Evolutionary conservation across 2,113 vertebrate species (phyloP), one percentile per base, ranked within the genome.

Genomic region (Nothoprocta pentlandii): DNA sequence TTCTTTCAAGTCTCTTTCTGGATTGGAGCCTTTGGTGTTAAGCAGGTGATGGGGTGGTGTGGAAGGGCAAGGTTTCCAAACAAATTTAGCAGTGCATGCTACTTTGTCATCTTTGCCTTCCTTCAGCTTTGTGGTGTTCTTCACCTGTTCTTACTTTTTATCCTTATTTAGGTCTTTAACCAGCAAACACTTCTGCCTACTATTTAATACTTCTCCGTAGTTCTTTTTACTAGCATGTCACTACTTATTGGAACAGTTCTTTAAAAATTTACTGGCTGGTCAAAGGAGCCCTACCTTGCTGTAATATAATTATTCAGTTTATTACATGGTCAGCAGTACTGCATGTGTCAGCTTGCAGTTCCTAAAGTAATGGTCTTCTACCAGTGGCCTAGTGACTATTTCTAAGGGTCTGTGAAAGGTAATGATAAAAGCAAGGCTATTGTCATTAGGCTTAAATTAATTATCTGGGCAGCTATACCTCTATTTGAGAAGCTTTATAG

Each of bases 381-480:
- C 86, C 86, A 92, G 20, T 76, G 86, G 83, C 39, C 89, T 42
- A 64, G 58, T 34, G 74, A 76, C 83, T 89, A 7, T 73, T 86
- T 96, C 77, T 89, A 44, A 79, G 44, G 66, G 47, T 71, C 86
- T 68, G 74, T 81, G 80, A 76, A 87, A 95, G 80, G 74, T 91
- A 92, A 92, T 85, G 84, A 94, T 84, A 79, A 92, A 95, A 86
- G 61, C 7, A 5, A 88, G 30, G 47, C 86, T 90, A 3, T 64
- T 93, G 89, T 94, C 86, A 79, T 96, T 96, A 93, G 74, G 62
- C 22, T 96, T 89, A 61, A 90, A 95, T 90, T 93, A 32, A 76
- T 96, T 90, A 91, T 66, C 77, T 13, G 12, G 70, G 69, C 58
- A 79, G 89, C 80, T 39, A 64, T 89, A 79, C 20, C 7, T 89